These are phyloP conservation scores for Malurus alboscapulatus DNA, from an alignment of 2,113 vertebrate species.

Conservation along the genomic window DNA sequence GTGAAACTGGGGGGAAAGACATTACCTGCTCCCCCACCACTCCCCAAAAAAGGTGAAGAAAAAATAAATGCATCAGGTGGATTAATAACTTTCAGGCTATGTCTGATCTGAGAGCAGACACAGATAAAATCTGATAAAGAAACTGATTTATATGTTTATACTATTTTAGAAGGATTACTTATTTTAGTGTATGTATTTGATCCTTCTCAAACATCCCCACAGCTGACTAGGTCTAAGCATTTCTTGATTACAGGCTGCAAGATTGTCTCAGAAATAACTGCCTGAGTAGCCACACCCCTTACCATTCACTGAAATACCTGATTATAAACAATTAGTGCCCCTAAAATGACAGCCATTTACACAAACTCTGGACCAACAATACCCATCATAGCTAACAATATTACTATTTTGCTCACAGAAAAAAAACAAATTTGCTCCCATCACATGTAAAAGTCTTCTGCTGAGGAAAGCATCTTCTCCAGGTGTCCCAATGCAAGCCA, in stretches of 20 bases:
- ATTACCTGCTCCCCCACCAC: rapidly evolving
- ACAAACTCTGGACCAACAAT: not conserved
- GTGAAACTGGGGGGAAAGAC: not conserved
- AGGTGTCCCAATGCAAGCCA: not conserved
- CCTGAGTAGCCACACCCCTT: not conserved
- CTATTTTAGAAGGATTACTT: not conserved
- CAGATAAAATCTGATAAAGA: not conserved
- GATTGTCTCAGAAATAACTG: not conserved
- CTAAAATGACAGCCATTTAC: not conserved
- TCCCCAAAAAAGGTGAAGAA: not conserved
- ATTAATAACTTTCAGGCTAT: not conserved
- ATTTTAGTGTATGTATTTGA: not conserved
- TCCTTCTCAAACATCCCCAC: not conserved
- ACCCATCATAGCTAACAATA: not conserved
- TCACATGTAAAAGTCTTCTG: not conserved
- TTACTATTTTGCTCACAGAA: not conserved
- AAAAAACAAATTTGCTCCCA: not conserved
- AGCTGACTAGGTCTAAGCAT: not conserved
- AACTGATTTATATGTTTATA: not conserved
- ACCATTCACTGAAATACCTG: not conserved
- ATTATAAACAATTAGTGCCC: not conserved
- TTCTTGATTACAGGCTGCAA: not conserved
- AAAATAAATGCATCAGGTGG: not conserved
- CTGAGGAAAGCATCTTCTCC: not conserved
- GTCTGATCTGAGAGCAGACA: not conserved